Percentiles rank a stretch among this genome's conserved stretches.
Conservation (phyloP, 2,888 invertebrate genomes). For the Helobdella robusta region DNA sequence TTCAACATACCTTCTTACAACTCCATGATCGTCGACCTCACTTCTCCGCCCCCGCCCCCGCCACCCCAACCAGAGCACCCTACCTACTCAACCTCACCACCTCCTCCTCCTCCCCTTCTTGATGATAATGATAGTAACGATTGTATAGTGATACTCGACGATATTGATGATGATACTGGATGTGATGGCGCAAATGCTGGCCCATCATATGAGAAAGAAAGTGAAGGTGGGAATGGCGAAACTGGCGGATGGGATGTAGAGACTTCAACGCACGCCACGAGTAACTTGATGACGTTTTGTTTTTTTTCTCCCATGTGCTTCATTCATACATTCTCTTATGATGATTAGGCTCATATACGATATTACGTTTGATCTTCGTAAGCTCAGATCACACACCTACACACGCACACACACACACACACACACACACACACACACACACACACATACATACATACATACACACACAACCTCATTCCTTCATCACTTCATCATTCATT, state of each 20-base stretch:
- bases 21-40: not conserved
- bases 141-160: no score
- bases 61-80: conserved; percentile 28
- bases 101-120: conserved; percentile 6
- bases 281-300: no score
- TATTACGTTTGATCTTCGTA: no score
- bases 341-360: no score
- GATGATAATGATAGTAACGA: no score
- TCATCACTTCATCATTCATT: no score
- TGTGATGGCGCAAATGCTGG: no score
- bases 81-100: not conserved
- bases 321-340: no score
- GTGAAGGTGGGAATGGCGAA: conserved; percentile 12
- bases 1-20: not conserved
- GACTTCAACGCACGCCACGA: not conserved
- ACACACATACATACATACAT: conserved; percentile 21
- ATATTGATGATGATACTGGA: no score
- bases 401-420: conserved; percentile 16
- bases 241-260: conserved; percentile 2
- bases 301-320: no score
- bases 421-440: conserved; percentile 21
- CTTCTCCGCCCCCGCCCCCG: not conserved
- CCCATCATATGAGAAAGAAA: no score
- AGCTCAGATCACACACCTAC: not conserved
- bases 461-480: not conserved